A percentile compares a stretch with the other conserved stretches of the same genome.
Conservation (phyloP, 2,797 vertebrate species). For the Macrochelys suwanniensis region DNA sequence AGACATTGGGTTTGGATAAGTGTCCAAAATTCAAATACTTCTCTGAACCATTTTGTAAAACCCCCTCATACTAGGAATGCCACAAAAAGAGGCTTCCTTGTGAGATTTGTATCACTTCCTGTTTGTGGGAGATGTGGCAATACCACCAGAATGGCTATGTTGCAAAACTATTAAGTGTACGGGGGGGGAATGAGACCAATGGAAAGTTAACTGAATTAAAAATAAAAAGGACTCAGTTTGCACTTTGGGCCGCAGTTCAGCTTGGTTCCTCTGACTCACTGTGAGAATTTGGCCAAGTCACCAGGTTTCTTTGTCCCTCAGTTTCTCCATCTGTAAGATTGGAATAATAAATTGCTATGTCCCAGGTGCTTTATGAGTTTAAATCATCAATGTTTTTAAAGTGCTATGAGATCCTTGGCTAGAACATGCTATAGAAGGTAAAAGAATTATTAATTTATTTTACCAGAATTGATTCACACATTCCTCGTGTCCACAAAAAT, state of each 20-base stretch:
- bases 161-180: background rate
- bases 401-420: constrained; percentile 40
- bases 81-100: background rate
- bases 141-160: fast-evolving
- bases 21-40: constrained; percentile 19
- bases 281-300: background rate
- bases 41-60: background rate
- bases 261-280: background rate
- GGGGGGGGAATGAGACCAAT: fast-evolving
- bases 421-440: background rate
- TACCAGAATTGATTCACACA: constrained; percentile 59
- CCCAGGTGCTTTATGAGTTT: background rate
- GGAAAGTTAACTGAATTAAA: background rate
- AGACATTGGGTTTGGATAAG: constrained; percentile 7
- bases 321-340: background rate
- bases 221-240: constrained; percentile 16
- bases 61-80: background rate
- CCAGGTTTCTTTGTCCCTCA: fast-evolving
- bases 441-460: constrained; percentile 20
- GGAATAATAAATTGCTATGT: background rate
- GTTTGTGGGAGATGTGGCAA: background rate
- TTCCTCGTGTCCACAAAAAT: constrained; percentile 38
- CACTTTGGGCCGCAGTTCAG: background rate
- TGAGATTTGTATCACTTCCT: background rate
- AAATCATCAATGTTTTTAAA: constrained; percentile 26